Evolutionary conservation across 2,888 invertebrate genomes (phyloP).

Genomic region (Mystacides longicornis): DNA sequence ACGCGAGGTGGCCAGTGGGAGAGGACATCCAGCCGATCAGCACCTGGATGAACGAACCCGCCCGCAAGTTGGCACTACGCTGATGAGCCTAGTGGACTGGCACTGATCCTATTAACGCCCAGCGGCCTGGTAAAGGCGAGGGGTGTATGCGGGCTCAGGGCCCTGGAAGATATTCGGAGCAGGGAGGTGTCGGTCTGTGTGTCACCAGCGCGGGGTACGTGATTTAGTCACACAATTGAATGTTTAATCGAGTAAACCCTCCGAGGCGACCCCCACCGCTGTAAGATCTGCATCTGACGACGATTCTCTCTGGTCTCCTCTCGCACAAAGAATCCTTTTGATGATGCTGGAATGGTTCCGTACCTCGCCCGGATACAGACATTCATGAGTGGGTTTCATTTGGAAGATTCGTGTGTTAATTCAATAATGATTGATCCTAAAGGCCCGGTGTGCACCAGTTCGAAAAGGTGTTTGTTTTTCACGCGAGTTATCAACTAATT

Average conservation of each 20-base stretch:
- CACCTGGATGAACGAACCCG: background rate
- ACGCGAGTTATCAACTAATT: background rate
- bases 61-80: background rate
- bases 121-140: background rate
- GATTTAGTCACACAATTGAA: background rate
- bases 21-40: too few relatives aligned
- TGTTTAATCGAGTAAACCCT: background rate
- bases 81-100: background rate
- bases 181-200: background rate
- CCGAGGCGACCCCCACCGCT: background rate
- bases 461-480: constrained; percentile 1
- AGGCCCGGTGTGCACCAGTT: background rate
- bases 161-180: background rate
- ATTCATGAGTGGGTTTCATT: background rate
- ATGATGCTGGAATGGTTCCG: background rate
- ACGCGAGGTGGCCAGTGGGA: too few relatives aligned
- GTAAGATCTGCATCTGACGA: background rate
- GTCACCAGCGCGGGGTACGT: background rate
- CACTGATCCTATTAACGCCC: background rate
- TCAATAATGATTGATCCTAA: background rate
- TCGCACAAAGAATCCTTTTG: background rate
- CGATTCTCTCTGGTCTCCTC: background rate
- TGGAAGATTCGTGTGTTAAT: background rate
- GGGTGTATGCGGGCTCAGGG: background rate
- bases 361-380: background rate